phyloP scores from a whole-genome alignment of 2,113 vertebrate genomes.

The Pelvicachromis taeniatus region DNA sequence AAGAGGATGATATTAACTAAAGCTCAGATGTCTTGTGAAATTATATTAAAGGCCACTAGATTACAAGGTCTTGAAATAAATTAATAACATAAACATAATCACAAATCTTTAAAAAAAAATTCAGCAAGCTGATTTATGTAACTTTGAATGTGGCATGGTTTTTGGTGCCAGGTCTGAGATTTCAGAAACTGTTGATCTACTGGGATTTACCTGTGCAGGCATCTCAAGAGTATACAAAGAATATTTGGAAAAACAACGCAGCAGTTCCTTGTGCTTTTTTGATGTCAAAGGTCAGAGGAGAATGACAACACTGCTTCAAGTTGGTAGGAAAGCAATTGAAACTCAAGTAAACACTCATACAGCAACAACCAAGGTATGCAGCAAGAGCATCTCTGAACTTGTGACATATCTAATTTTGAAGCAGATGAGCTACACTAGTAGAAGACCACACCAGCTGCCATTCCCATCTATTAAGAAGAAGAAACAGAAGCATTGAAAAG shows the following conservation, averaged over 20 bases:
- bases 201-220: not conserved
- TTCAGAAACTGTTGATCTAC: not conserved
- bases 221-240: not conserved
- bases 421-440: not conserved
- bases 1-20: not conserved
- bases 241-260: not conserved
- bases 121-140: not conserved
- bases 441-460: not conserved
- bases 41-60: not conserved
- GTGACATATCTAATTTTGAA: not conserved
- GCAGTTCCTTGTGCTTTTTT: not conserved
- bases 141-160: not conserved
- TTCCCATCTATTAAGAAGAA: not conserved
- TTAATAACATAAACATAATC: not conserved
- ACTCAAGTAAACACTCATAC: not conserved
- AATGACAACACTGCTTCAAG: not conserved
- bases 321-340: not conserved
- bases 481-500: not conserved
- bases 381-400: not conserved
- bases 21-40: not conserved
- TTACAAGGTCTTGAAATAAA: not conserved
- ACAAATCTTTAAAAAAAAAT: not conserved
- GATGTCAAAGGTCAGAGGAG: not conserved
- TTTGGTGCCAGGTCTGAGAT: not conserved
- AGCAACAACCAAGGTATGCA: not conserved